phyloP scores from a whole-genome alignment of 2,113 vertebrate species.

The Ariopsis seemanni region DNA sequence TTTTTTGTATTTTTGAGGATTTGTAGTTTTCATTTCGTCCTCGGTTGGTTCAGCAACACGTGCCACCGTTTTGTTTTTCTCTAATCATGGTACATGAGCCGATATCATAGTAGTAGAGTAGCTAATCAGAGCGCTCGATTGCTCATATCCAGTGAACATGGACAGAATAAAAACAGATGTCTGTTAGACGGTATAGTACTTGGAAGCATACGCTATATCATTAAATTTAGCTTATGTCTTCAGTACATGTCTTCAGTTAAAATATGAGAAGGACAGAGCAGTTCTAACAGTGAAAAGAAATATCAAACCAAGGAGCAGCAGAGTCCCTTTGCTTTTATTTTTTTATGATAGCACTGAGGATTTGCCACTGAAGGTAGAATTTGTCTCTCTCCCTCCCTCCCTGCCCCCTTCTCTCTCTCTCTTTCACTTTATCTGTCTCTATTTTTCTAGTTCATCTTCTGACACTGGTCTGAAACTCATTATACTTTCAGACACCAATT shows the following conservation, averaged over 20 bases:
- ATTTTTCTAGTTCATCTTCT: background rate
- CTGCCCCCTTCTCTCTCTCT: background rate
- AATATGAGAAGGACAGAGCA: slow-evolving; percentile 27
- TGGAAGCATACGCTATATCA: slow-evolving; percentile 20
- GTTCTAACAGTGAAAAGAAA: slow-evolving; percentile 58
- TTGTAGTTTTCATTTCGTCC: no score
- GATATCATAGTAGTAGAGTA: no score
- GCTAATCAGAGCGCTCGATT: no score
- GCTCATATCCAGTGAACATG: no score
- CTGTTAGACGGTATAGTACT: slow-evolving; percentile 13
- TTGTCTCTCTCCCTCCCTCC: background rate
- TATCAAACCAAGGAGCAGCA: slow-evolving; percentile 63
- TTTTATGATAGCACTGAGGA: slow-evolving; percentile 62
- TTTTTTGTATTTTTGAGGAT: no score
- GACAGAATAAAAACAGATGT: background rate
- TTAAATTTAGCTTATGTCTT: slow-evolving; percentile 10
- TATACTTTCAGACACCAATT: background rate
- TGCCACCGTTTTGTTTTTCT: no score
- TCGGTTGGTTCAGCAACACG: no score
- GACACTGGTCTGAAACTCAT: background rate
- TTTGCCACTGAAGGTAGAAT: slow-evolving; percentile 40
- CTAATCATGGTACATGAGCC: no score
- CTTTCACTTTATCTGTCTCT: background rate
- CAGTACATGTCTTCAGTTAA: background rate
- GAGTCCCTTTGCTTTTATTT: slow-evolving; percentile 65